Evolutionary conservation across 1,140 invertebrate species (phyloP).

Genomic region (Rhopalosiphum padi): DNA sequence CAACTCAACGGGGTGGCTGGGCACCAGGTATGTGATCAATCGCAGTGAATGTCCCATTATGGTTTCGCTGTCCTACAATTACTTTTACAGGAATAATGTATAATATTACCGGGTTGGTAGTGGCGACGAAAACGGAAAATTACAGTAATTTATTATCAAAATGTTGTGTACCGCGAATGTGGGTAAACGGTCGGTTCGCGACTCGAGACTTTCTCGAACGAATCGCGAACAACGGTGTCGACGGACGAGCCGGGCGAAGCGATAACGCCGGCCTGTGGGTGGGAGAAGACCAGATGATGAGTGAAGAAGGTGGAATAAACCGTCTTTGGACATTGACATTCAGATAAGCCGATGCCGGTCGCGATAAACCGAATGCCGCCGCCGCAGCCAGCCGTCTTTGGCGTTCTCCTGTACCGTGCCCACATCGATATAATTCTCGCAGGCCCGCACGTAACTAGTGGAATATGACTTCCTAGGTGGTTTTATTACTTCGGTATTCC

Average conservation of each 20-base stretch:
- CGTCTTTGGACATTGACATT: constrained; percentile 42
- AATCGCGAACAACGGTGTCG: not conserved
- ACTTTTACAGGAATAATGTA: not conserved
- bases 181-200: not conserved
- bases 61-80: too few species aligned
- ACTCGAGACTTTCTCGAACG: not conserved
- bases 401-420: too few species aligned
- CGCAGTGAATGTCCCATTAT: constrained; percentile 62
- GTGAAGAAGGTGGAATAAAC: not conserved
- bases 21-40: constrained; percentile 70
- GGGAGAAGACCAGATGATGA: not conserved
- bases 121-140: not conserved
- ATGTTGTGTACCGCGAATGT: too few species aligned
- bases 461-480: too few species aligned
- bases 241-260: not conserved
- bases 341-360: constrained; percentile 23
- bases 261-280: not conserved
- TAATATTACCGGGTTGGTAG: not conserved
- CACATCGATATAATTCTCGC: not conserved
- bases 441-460: too few species aligned
- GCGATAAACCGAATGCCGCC: not conserved
- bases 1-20: constrained; percentile 69
- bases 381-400: too few species aligned
- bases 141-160: not conserved
- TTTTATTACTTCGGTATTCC: not conserved